These are phyloP conservation scores for Acrocera orbiculus DNA, from an alignment of 2,888 invertebrate genomes.

Conservation along the genomic window DNA sequence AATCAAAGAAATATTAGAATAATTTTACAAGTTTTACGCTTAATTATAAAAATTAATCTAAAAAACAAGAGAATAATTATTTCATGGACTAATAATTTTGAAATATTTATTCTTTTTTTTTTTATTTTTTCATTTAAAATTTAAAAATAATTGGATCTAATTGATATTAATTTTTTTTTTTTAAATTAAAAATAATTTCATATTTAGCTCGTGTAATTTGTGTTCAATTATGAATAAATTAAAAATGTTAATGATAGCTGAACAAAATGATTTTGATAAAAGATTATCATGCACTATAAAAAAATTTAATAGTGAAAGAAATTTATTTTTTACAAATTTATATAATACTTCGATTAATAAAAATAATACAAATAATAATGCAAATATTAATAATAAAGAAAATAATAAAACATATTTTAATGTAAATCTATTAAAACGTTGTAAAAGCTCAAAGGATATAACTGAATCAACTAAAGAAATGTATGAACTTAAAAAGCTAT, in stretches of 20 bases:
- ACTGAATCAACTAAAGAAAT: too few species aligned
- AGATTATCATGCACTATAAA: slow-evolving; percentile 11
- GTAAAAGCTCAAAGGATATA: slow-evolving; percentile 13
- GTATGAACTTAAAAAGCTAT: too few species aligned
- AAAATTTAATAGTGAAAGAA: slow-evolving; percentile 12
- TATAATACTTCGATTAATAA: slow-evolving; percentile 12
- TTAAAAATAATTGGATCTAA: not conserved
- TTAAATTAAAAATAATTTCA: not conserved
- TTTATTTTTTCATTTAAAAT: not conserved
- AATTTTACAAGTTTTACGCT: too few species aligned
- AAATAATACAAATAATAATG: slow-evolving; percentile 9
- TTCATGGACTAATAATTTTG: not conserved
- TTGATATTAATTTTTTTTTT: not conserved
- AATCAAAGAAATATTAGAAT: too few species aligned
- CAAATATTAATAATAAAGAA: slow-evolving; percentile 1
- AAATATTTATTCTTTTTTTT: not conserved
- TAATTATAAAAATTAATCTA: too few species aligned
- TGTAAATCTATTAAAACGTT: slow-evolving; percentile 11
- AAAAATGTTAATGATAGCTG: slow-evolving; percentile 11
- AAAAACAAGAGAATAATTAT: too few species aligned
- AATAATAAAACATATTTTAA: slow-evolving; percentile 11
- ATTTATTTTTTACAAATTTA: slow-evolving; percentile 11
- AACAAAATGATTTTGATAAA: slow-evolving; percentile 12
- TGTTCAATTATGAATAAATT: slow-evolving; percentile 12
- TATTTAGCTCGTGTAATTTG: not conserved